Percentiles rank a stretch among this genome's conserved stretches.
These are phyloP conservation scores for Anthoptus insignis DNA, from an alignment of 2,888 invertebrate species.

Conservation along the genomic window DNA sequence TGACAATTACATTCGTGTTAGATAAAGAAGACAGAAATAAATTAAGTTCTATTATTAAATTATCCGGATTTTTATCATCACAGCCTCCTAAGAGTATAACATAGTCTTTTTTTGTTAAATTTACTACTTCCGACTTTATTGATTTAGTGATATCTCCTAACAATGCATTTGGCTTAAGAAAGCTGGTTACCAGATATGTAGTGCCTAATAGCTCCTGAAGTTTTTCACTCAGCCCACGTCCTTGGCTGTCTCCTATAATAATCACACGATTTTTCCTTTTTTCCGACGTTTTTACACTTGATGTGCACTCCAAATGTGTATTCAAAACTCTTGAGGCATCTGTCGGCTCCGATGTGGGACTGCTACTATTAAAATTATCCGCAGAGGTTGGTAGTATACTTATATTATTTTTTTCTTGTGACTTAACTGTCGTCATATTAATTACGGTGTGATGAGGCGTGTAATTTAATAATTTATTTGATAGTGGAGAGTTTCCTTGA, in stretches of 20 bases:
- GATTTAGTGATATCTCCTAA: neutral
- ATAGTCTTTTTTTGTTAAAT: neutral
- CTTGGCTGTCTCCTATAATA: neutral
- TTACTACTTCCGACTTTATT: neutral
- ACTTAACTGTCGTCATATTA: too few relatives aligned
- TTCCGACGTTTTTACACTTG: neutral
- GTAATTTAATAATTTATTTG: too few relatives aligned
- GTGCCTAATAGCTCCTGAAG: neutral
- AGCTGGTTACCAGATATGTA: neutral
- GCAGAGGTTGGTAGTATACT: too few relatives aligned
- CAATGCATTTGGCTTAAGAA: neutral
- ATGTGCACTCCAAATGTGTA: too few relatives aligned
- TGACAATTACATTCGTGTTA: slow-evolving; percentile 7
- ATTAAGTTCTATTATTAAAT: neutral
- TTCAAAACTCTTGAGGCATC: too few relatives aligned
- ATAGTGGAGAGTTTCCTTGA: too few relatives aligned
- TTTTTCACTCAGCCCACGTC: neutral
- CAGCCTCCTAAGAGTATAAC: slow-evolving; percentile 8
- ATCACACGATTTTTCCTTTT: neutral
- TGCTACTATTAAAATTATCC: too few relatives aligned
- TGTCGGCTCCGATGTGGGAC: too few relatives aligned
- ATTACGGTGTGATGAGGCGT: too few relatives aligned
- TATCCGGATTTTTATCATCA: slow-evolving; percentile 8
- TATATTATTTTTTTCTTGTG: too few relatives aligned
- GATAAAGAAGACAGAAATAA: slow-evolving; percentile 8